Evolutionary conservation across 2,113 vertebrate genomes (phyloP).

Genomic region (Gobius niger): DNA sequence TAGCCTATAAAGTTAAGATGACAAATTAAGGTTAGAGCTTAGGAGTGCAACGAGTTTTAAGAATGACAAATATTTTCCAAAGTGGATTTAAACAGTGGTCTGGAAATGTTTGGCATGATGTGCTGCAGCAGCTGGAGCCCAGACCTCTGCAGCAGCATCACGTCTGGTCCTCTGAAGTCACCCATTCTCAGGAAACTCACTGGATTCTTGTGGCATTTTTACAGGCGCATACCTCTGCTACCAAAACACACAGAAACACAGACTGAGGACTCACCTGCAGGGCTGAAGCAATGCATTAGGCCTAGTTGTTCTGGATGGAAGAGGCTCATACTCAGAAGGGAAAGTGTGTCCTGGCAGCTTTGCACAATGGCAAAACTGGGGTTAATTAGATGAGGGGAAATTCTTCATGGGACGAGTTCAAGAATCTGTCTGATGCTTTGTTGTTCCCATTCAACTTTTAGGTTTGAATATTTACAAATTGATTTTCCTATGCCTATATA

Average conservation of each 20-base stretch:
- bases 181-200: slow-evolving; percentile 50
- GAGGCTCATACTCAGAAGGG: too few species aligned
- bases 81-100: slow-evolving; percentile 7
- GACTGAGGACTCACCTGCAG: background rate
- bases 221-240: slow-evolving; percentile 48
- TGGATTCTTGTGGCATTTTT: slow-evolving; percentile 68
- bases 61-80: slow-evolving; percentile 16
- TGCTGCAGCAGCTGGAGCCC: slow-evolving; percentile 18
- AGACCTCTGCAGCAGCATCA: slow-evolving; percentile 31
- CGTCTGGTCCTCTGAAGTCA: slow-evolving; percentile 33
- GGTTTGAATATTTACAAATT: too few species aligned
- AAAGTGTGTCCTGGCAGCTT: too few species aligned
- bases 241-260: slow-evolving; percentile 27
- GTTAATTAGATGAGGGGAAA: too few species aligned
- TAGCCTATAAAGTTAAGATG: background rate
- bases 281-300: too few species aligned
- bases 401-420: too few species aligned
- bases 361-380: too few species aligned
- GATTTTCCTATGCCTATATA: too few species aligned
- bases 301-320: too few species aligned
- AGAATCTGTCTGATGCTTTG: too few species aligned
- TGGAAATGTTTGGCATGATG: slow-evolving; percentile 34
- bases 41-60: background rate
- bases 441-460: too few species aligned
- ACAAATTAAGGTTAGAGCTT: background rate